Percentiles rank a stretch among this genome's conserved stretches.
Conservation (phyloP, 2,113 vertebrate genomes). For the Otolemur garnettii region DNA sequence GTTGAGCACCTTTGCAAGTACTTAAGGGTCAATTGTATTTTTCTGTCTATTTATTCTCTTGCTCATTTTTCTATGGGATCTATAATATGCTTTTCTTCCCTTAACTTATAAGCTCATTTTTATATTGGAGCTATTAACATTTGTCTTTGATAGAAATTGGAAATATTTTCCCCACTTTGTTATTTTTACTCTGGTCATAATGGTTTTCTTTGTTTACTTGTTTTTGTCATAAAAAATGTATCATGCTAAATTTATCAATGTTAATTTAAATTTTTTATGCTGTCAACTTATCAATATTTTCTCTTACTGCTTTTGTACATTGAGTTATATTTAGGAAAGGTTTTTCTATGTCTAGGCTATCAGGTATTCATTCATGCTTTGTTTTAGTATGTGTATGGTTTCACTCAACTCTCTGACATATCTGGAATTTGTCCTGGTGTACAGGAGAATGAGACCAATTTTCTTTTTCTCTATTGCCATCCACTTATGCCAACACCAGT, state of each 20-base stretch:
- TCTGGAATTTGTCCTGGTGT: neutral
- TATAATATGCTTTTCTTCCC: slow-evolving; percentile 5
- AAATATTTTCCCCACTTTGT: slow-evolving; percentile 1
- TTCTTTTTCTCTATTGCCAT: slow-evolving; percentile 17
- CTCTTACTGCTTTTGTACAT: neutral
- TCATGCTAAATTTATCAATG: neutral
- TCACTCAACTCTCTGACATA: slow-evolving; percentile 4
- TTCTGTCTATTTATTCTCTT: neutral
- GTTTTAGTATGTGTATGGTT: neutral
- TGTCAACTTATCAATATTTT: neutral
- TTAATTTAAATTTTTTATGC: neutral
- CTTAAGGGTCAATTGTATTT: neutral
- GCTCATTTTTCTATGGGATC: neutral
- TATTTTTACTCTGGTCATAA: neutral
- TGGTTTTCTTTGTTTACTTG: neutral
- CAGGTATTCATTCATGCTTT: neutral
- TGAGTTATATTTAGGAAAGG: neutral
- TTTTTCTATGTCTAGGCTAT: neutral
- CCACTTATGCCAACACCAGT: neutral
- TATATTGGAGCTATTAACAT: neutral
- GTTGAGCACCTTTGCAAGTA: neutral
- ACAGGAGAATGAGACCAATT: neutral
- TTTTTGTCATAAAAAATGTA: neutral
- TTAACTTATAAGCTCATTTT: neutral
- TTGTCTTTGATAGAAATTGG: neutral